Percentiles rank a stretch among this genome's conserved stretches.
phyloP scores from a whole-genome alignment of 2,113 vertebrate species.

The Leucoraja erinaceus region DNA sequence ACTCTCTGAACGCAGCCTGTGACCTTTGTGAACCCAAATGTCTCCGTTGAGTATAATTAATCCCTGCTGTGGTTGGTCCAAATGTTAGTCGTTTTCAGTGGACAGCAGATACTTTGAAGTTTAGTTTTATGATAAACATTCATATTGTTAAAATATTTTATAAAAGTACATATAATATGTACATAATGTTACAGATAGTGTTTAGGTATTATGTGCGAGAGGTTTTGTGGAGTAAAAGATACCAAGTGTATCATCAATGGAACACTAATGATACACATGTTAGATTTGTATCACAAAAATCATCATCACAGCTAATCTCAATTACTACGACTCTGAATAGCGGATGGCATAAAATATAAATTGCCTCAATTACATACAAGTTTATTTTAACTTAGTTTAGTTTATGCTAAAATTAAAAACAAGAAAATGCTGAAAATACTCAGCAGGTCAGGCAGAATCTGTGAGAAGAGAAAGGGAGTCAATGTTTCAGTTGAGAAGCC shows the following conservation, averaged over 20 bases:
- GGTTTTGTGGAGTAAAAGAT: slow-evolving; percentile 2
- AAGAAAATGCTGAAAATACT: too few species aligned
- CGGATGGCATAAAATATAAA: not conserved
- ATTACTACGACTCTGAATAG: not conserved
- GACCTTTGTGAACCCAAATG: not conserved
- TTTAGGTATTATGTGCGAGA: not conserved
- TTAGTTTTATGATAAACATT: not conserved
- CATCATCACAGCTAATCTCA: not conserved
- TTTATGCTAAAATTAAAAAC: too few species aligned
- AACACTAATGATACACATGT: too few species aligned
- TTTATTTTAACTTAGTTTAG: too few species aligned
- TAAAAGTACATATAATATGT: not conserved
- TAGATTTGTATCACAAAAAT: not conserved
- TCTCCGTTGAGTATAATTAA: slow-evolving; percentile 13
- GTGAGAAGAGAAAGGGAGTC: too few species aligned
- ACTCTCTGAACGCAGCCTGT: not conserved
- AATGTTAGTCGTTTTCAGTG: not conserved
- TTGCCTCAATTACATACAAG: not conserved
- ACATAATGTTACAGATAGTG: not conserved
- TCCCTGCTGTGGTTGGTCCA: not conserved
- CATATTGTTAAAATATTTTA: not conserved
- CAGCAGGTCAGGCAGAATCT: too few species aligned
- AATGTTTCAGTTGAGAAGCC: too few species aligned
- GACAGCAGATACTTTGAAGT: slow-evolving; percentile 13
- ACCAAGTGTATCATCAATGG: too few species aligned